Evolutionary conservation across 2,888 invertebrate species (phyloP).

Genomic region (Drosophila macrospina): DNA sequence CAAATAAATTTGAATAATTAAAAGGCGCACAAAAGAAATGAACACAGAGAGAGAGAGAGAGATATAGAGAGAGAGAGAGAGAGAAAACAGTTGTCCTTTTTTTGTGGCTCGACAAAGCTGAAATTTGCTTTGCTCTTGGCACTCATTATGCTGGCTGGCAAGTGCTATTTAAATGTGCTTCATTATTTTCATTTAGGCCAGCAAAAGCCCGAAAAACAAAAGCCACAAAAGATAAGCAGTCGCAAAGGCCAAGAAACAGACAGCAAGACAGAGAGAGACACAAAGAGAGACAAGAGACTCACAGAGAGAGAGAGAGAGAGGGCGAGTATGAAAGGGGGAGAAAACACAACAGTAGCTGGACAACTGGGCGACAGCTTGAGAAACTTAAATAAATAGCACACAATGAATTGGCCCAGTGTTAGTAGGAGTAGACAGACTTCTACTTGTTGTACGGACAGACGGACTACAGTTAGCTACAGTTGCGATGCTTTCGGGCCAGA

Average conservation of each 20-base stretch:
- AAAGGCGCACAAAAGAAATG: constrained; percentile 61
- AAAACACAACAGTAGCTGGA: constrained; percentile 13
- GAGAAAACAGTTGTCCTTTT: constrained; percentile 78
- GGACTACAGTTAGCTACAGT: too few species aligned
- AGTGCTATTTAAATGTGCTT: constrained; percentile 65
- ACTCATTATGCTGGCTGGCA: constrained; percentile 44
- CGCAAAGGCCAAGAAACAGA: constrained; percentile 4
- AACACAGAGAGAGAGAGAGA: too few species aligned
- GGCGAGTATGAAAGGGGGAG: not conserved
- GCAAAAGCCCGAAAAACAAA: constrained; percentile 22
- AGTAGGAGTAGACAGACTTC: not conserved
- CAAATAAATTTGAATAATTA: constrained; percentile 80
- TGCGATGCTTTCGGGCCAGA: constrained; percentile 25
- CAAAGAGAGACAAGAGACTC: too few species aligned
- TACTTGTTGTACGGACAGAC: constrained; percentile 8
- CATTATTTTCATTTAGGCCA: constrained; percentile 61
- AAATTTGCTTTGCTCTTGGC: too few species aligned
- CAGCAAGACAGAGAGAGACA: not conserved
- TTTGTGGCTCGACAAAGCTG: constrained; percentile 23
- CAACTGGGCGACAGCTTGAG: constrained; percentile 68
- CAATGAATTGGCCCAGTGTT: constrained; percentile 30
- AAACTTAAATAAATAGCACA: constrained; percentile 69
- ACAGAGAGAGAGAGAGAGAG: not conserved
- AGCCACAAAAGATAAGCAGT: constrained; percentile 67
- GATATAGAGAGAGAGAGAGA: too few species aligned